Conservation (phyloP, 2,113 vertebrate species). For the Furnarius figulus region DNA sequence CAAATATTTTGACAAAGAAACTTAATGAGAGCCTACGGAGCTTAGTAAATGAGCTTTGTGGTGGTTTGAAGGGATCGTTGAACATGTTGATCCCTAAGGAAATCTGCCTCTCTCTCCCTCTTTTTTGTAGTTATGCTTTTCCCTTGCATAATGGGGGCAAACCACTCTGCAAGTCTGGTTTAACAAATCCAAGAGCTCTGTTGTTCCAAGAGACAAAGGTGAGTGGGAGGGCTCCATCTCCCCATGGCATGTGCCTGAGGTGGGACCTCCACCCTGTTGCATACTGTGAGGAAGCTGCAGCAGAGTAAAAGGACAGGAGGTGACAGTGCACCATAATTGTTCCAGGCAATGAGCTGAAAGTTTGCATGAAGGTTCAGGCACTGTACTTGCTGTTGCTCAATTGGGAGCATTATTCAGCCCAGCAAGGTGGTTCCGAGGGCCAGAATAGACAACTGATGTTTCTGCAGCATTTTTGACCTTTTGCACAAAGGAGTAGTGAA, state of each 20-base stretch:
- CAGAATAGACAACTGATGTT: not conserved
- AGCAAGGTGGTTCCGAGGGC: not conserved
- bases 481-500: not conserved
- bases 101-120: not conserved
- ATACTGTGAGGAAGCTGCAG: not conserved
- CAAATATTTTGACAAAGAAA: conserved; percentile 12
- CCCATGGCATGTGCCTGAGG: accelerated
- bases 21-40: conserved; percentile 6
- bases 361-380: not conserved
- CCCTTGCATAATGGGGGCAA: not conserved
- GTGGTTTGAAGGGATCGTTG: not conserved
- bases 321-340: accelerated
- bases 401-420: not conserved
- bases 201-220: not conserved
- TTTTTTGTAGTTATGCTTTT: not conserved
- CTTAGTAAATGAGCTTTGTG: not conserved
- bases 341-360: not conserved
- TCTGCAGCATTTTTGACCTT: conserved; percentile 13
- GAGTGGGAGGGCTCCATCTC: not conserved
- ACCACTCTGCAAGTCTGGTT: not conserved
- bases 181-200: not conserved
- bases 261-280: not conserved
- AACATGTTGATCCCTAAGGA: not conserved
- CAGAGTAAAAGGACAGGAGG: accelerated
- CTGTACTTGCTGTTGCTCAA: not conserved